Conservation (phyloP, 23 tunicate genomes). For the Ascidia mentula region DNA sequence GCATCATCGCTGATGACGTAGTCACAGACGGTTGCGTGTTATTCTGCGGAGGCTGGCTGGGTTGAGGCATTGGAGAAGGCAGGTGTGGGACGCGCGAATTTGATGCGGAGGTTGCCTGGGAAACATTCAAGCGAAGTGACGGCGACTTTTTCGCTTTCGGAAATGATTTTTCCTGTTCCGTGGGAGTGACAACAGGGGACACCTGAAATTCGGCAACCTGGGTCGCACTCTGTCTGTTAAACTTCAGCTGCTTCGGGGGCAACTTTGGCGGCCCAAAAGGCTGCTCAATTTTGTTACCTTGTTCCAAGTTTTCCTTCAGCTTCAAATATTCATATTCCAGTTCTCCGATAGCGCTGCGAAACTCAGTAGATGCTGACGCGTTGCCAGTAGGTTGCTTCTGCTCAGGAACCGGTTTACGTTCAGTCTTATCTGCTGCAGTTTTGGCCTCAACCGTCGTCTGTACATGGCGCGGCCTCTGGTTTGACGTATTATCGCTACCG, state of each 20-base stretch:
- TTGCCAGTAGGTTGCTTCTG: not conserved
- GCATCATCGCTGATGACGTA: not conserved
- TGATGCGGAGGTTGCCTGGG: not conserved
- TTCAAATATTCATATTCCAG: conserved; percentile 42
- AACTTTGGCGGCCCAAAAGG: conserved; percentile 48
- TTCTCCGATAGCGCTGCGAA: conserved; percentile 38
- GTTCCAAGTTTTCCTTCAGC: conserved; percentile 34
- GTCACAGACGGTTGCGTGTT: not conserved
- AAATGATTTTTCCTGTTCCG: conserved; percentile 21
- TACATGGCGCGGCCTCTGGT: not conserved
- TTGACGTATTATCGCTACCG: conserved; percentile 4
- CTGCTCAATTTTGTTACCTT: not conserved
- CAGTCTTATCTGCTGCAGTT: not conserved
- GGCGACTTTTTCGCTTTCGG: not conserved
- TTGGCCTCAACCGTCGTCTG: not conserved
- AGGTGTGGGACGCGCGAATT: conserved; percentile 10
- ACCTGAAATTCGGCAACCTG: conserved; percentile 14
- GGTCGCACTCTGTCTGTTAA: conserved; percentile 28
- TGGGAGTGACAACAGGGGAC: not conserved
- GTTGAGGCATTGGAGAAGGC: conserved; percentile 37
- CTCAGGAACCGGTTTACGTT: not conserved
- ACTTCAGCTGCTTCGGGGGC: conserved; percentile 66
- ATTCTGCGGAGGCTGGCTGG: not conserved
- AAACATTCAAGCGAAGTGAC: not conserved
- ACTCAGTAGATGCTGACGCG: not conserved